These are phyloP conservation scores for Calephelis perditalis DNA, from an alignment of 2,888 invertebrate species.

Conservation along the genomic window DNA sequence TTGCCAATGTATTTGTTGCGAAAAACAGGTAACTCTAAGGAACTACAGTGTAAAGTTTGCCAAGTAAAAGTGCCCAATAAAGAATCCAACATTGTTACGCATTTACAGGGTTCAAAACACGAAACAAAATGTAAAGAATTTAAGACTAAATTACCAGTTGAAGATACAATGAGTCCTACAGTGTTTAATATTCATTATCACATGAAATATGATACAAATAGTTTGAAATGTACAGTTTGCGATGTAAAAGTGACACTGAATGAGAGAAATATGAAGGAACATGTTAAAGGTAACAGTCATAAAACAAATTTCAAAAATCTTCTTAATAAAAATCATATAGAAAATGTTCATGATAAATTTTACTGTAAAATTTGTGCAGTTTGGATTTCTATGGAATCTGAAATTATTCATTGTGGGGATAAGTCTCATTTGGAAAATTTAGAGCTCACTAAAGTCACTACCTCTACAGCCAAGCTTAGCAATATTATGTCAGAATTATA, in stretches of 20 bases:
- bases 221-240: background rate
- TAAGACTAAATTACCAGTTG: constrained; percentile 3
- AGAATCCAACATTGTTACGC: constrained; percentile 6
- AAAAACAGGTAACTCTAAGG: constrained; percentile 2
- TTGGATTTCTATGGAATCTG: background rate
- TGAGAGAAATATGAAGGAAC: constrained; percentile 4
- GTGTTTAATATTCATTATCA: constrained; percentile 3
- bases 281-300: background rate
- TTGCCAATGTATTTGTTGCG: constrained; percentile 4
- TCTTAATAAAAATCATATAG: background rate
- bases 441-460: background rate
- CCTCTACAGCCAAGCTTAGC: background rate
- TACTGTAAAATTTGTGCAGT: constrained; percentile 5
- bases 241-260: background rate
- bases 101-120: constrained; percentile 16
- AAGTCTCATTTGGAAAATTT: constrained; percentile 10
- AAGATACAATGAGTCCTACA: constrained; percentile 8
- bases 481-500: background rate
- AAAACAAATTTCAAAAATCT: constrained; percentile 3
- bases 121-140: background rate
- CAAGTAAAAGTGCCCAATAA: constrained; percentile 12
- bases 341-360: background rate
- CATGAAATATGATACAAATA: background rate
- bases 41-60: constrained; percentile 17
- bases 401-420: constrained; percentile 12